phyloP scores from a whole-genome alignment of 2,113 vertebrate species.

The Podocnemis expansa region DNA sequence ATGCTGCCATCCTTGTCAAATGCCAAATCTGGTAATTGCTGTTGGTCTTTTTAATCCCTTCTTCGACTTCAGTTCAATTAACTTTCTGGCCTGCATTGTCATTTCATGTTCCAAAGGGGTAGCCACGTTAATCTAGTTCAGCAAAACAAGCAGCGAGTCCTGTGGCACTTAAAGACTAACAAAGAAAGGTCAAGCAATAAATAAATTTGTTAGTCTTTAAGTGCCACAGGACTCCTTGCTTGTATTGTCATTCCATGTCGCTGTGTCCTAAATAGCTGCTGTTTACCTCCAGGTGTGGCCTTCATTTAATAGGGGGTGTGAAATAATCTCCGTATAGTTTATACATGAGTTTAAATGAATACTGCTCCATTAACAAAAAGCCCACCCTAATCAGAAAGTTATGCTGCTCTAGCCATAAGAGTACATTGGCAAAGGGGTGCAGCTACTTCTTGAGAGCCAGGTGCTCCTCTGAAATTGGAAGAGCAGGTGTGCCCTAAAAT shows the following conservation, averaged over 20 bases:
- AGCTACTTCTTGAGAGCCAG: not conserved
- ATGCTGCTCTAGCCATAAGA: not conserved
- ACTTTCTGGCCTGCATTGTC: not conserved
- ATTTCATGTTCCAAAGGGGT: not conserved
- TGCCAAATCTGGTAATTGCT: not conserved
- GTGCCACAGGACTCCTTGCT: no score
- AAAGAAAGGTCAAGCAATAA: no score
- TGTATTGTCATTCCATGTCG: not conserved
- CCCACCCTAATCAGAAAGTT: not conserved
- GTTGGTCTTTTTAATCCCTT: not conserved
- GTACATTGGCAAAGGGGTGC: not conserved
- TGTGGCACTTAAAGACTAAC: no score
- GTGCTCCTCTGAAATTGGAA: not conserved
- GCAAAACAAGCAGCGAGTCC: no score
- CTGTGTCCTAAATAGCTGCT: not conserved
- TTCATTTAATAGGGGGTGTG: not conserved
- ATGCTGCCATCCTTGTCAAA: not conserved
- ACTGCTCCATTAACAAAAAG: not conserved
- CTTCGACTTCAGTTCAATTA: rapidly evolving
- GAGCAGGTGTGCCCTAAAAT: not conserved
- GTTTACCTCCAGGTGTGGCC: not conserved
- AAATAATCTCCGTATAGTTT: not conserved
- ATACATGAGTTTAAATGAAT: not conserved
- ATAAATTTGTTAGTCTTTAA: no score
- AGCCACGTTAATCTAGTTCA: no score